phyloP scores from a whole-genome alignment of 2,797 vertebrate genomes.

The Galago senegalensis region DNA sequence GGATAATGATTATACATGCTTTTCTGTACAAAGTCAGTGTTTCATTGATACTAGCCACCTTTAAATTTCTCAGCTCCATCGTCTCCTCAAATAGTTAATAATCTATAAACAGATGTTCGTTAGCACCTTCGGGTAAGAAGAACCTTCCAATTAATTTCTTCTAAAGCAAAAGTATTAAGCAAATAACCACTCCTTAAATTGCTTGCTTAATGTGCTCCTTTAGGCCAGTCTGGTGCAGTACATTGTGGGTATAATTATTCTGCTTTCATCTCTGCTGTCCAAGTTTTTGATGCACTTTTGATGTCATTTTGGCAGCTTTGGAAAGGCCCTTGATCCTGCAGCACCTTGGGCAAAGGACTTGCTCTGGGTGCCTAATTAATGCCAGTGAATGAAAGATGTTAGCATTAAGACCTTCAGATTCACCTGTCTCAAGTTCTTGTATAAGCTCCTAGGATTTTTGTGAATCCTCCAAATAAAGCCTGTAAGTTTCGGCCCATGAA shows the following conservation, averaged over 20 bases:
- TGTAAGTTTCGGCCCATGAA: not conserved
- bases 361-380: not conserved
- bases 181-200: constrained; percentile 32
- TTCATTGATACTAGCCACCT: not conserved
- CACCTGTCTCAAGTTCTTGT: not conserved
- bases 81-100: constrained; percentile 15
- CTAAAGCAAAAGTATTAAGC: constrained; percentile 53
- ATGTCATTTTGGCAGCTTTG: not conserved
- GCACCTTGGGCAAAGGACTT: not conserved
- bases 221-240: not conserved
- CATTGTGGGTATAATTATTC: not conserved
- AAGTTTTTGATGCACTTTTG: not conserved
- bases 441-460: not conserved
- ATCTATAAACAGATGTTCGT: not conserved
- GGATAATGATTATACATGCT: not conserved
- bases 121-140: not conserved
- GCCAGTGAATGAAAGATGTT: not conserved
- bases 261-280: not conserved
- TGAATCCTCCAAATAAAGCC: not conserved
- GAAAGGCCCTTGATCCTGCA: not conserved
- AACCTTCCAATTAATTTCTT: constrained; percentile 57
- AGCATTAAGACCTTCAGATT: not conserved
- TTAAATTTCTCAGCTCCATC: not conserved
- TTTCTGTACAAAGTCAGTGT: not conserved
- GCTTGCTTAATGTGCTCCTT: not conserved